phyloP scores from a whole-genome alignment of 2,797 vertebrate genomes.

The Oreonectes daqikongensis region DNA sequence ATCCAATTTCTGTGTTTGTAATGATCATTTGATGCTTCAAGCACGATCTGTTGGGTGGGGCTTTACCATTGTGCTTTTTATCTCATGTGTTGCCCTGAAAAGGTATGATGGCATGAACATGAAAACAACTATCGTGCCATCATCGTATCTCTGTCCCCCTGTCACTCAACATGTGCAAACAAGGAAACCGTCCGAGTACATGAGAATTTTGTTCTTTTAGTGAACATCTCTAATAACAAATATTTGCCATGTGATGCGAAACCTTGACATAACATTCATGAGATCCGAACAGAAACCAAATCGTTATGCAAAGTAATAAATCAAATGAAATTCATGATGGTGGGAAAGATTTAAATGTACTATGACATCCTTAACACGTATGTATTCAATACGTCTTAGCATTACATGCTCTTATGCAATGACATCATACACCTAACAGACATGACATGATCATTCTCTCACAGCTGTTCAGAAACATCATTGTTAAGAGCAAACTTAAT shows the following conservation, averaged over 20 bases:
- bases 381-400: neutral
- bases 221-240: neutral
- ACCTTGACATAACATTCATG: neutral
- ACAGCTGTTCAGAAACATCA: neutral
- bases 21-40: neutral
- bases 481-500: neutral
- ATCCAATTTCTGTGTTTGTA: neutral
- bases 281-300: neutral
- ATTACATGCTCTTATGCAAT: neutral
- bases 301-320: neutral
- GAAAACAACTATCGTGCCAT: neutral
- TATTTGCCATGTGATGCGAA: neutral
- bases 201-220: neutral
- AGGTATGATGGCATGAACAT: neutral
- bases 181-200: neutral
- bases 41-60: neutral
- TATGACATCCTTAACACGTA: no score
- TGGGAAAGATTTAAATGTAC: no score
- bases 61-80: conserved; percentile 11
- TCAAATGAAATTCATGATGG: neutral
- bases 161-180: neutral
- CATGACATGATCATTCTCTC: neutral
- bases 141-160: neutral
- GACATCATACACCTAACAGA: neutral
- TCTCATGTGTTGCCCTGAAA: conserved; percentile 23